Percentiles rank a stretch among this genome's conserved stretches.
These are phyloP conservation scores for Arge pagana DNA, from an alignment of 2,888 invertebrate genomes.

Conservation along the genomic window DNA sequence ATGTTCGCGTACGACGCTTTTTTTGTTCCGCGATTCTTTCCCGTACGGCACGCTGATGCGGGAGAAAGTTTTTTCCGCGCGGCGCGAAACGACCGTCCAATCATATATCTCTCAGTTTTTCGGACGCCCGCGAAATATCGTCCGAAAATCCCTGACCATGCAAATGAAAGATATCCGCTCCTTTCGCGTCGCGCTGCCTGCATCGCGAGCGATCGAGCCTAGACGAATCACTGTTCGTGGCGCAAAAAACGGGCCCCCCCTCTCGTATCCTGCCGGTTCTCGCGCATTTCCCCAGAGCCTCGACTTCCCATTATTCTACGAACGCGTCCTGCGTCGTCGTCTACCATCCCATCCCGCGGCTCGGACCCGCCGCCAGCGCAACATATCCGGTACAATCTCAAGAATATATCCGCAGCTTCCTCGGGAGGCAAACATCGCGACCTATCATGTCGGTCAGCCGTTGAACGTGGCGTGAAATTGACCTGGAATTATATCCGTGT, in stretches of 20 bases:
- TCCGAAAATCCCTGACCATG: constrained; percentile 9
- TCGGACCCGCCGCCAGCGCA: background rate
- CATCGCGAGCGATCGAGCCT: constrained; percentile 34
- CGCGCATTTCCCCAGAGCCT: constrained; percentile 36
- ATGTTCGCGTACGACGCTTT: too few relatives aligned
- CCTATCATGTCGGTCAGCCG: constrained; percentile 7
- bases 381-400: constrained; percentile 1
- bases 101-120: too few relatives aligned
- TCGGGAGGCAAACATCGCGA: constrained; percentile 14
- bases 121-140: too few relatives aligned
- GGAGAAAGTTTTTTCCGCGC: too few relatives aligned
- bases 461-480: constrained; percentile 17
- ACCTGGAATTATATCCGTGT: background rate
- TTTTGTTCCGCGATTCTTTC: too few relatives aligned
- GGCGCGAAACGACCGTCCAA: too few relatives aligned
- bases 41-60: too few relatives aligned
- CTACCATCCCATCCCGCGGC: background rate
- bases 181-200: constrained; percentile 9
- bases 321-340: constrained; percentile 10
- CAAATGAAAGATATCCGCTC: constrained; percentile 11
- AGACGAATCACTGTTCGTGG: constrained; percentile 50
- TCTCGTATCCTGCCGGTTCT: constrained; percentile 41
- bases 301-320: constrained; percentile 18
- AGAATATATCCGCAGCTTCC: background rate
- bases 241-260: constrained; percentile 46